Percentiles rank a stretch among this genome's conserved stretches.
phyloP scores from a whole-genome alignment of 2,113 vertebrate genomes.

The Actenoides hombroni region DNA sequence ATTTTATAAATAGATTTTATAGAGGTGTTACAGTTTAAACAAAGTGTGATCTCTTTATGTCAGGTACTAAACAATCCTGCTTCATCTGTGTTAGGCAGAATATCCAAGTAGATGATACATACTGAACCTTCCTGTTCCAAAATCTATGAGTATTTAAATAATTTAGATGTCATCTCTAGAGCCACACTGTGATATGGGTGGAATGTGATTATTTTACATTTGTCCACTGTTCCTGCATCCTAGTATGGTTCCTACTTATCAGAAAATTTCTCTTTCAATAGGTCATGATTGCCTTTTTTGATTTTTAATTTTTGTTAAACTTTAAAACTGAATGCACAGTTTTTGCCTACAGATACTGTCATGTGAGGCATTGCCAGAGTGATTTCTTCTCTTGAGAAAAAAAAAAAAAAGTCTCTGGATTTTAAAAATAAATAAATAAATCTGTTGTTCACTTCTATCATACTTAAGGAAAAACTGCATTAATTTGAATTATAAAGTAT shows the following conservation, averaged over 20 bases:
- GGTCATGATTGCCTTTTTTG: neutral
- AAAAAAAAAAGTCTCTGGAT: neutral
- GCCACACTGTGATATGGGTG: neutral
- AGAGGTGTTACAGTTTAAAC: neutral
- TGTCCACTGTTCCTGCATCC: neutral
- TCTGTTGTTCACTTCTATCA: neutral
- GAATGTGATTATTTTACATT: neutral
- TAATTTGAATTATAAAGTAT: neutral
- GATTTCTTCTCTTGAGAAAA: neutral
- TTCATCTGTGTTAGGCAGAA: neutral
- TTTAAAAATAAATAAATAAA: neutral
- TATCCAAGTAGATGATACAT: neutral
- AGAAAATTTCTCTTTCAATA: neutral
- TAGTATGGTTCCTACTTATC: neutral
- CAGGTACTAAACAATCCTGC: neutral
- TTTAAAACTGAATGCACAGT: neutral
- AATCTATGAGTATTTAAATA: neutral
- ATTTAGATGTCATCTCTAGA: neutral
- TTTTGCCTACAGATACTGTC: neutral
- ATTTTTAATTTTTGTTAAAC: neutral
- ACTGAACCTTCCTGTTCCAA: neutral
- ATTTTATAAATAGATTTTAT: neutral
- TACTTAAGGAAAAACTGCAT: neutral
- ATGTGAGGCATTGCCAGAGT: neutral
- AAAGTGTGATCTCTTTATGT: neutral